Evolutionary conservation across 1,140 invertebrate genomes (phyloP), one percentile per base, ranked within the genome.

Genomic region (Drosophila ercepeae): DNA sequence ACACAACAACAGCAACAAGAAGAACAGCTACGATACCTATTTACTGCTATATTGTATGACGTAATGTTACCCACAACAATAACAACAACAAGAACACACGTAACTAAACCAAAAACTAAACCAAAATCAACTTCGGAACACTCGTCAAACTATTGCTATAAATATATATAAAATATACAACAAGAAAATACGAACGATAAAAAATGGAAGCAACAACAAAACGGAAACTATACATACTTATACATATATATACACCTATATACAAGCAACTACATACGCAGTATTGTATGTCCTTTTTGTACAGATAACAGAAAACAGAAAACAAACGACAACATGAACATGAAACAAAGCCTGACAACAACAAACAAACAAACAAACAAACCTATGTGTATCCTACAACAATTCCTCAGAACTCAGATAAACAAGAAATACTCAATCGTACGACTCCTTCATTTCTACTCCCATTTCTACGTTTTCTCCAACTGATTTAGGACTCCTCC

Each of bases 271-370:
- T 73, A 71, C 82, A 88, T 86, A 86, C 82, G 64, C 82, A 69
- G 67, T 84, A 84, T 84, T 86, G 79, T 86, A 84, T 84, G 81
- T 86, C 74, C 74, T 78, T 70, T 82, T 68, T 84, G 79, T 84
- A 83, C 78, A 83, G 78, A 59, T 42, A 71, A 46, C 65, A 70
- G n/a, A n/a, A n/a, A 77, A 70, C 72, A 64, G 60, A 42, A 7
- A 42, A 42, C 39, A 39, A 39, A 39, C 13, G 14, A 39, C 14
- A 39, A 39, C 36, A 39, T 7, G 13, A 39, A 39, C 36, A 39
- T 39, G 6, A 61, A 78, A 84, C 65, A 65, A 84, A 84, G 79
- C 81, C 81, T 84, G 79, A 79, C 71, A 13, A 13, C n/a, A 39
- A 39, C 9, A n/a, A 7, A 39, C 9, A 14, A 8, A 39, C 3